Evolutionary conservation across 2,797 vertebrate genomes (phyloP).

Genomic region (Rhinophrynus dorsalis): DNA sequence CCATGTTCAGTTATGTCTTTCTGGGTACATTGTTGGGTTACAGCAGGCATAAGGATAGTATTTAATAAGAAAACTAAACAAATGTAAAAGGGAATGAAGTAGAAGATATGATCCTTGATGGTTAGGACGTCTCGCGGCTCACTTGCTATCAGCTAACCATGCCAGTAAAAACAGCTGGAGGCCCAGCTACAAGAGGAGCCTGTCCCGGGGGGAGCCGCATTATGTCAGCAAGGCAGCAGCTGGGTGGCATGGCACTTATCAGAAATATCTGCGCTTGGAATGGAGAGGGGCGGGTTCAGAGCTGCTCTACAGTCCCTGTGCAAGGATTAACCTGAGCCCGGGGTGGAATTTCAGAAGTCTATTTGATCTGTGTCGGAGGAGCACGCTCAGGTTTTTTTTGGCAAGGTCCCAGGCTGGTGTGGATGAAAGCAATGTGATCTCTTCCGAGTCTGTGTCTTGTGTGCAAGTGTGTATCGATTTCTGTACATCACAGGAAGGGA

Average conservation of each 20-base stretch:
- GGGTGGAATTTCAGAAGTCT: constrained; percentile 49
- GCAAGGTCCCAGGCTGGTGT: constrained; percentile 43
- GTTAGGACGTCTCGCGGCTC: constrained; percentile 22
- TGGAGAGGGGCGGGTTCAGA: constrained; percentile 32
- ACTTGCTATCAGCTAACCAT: constrained; percentile 17
- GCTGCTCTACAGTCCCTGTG: constrained; percentile 26
- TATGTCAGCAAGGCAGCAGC: constrained; percentile 40
- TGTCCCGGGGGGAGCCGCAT: constrained; percentile 18
- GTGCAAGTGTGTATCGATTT: constrained; percentile 43
- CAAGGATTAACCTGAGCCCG: constrained; percentile 46
- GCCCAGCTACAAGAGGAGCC: constrained; percentile 30
- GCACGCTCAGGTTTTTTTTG: constrained; percentile 42
- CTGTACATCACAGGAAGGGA: constrained; percentile 34
- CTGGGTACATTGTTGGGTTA: too few relatives aligned
- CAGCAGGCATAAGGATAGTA: constrained; percentile 1
- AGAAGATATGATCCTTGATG: constrained; percentile 1
- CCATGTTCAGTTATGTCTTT: too few relatives aligned
- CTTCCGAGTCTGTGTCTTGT: constrained; percentile 33
- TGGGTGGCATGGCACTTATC: constrained; percentile 42
- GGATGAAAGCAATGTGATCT: constrained; percentile 45
- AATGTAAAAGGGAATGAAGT: constrained; percentile 3
- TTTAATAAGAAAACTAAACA: neutral
- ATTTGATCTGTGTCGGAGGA: constrained; percentile 48
- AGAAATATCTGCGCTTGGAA: constrained; percentile 14
- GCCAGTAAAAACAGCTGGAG: constrained; percentile 47